Conservation (phyloP, 2,113 vertebrate species). For the Festucalex cinctus region DNA sequence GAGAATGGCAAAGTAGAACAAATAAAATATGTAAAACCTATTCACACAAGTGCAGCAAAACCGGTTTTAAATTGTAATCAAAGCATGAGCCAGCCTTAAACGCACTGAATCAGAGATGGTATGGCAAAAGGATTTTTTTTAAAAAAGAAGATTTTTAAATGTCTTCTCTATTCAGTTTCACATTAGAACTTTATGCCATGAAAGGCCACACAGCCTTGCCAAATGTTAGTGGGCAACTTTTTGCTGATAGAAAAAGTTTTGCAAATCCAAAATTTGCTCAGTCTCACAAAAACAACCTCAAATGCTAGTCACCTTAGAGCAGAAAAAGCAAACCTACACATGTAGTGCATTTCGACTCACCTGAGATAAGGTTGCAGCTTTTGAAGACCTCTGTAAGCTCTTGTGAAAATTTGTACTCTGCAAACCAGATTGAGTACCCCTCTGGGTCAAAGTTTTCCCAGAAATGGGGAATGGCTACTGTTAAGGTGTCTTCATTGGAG, state of each 20-base stretch:
- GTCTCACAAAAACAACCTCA: neutral
- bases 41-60: neutral
- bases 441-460: constrained; percentile 88
- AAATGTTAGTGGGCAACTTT: constrained; percentile 42
- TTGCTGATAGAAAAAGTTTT: neutral
- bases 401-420: constrained; percentile 81
- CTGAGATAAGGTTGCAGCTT: constrained; percentile 96
- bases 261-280: neutral
- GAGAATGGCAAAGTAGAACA: neutral
- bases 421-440: constrained; percentile 87
- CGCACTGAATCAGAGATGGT: constrained; percentile 55
- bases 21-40: neutral
- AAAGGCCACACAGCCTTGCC: constrained; percentile 58
- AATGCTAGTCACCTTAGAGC: too few species aligned
- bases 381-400: constrained; percentile 86
- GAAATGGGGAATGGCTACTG: constrained; percentile 85
- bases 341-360: constrained; percentile 53
- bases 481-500: constrained; percentile 86
- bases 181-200: constrained; percentile 60
- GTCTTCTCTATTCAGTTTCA: constrained; percentile 43
- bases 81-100: constrained; percentile 48
- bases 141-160: too few species aligned
- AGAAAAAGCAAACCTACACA: neutral
- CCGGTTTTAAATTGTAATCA: constrained; percentile 23
- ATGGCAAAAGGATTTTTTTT: too few species aligned